These are phyloP conservation scores for Ptychoptera albimana DNA, from an alignment of 2,888 invertebrate species.

Conservation along the genomic window DNA sequence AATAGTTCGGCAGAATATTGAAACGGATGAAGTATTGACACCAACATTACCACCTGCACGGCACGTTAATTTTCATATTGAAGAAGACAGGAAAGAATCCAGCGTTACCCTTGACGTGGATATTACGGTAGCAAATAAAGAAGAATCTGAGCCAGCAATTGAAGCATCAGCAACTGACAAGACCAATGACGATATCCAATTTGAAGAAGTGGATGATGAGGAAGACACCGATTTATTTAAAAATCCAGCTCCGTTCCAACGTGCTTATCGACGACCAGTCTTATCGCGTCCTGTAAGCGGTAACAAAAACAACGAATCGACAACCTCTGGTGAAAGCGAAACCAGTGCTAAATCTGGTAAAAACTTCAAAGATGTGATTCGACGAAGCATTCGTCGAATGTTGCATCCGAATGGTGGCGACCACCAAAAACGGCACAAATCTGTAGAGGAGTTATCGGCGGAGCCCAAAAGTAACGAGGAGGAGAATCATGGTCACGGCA, in stretches of 20 bases:
- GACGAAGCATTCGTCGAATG: too few species aligned
- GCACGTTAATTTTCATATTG: conserved; percentile 1
- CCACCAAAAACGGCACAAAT: too few species aligned
- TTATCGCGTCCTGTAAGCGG: too few species aligned
- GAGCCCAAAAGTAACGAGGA: too few species aligned
- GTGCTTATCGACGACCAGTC: conserved; percentile 20
- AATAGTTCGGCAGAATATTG: not conserved
- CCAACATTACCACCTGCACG: not conserved
- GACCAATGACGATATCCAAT: conserved; percentile 1
- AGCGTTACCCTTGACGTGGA: conserved; percentile 5
- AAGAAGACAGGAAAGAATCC: not conserved
- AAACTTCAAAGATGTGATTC: too few species aligned
- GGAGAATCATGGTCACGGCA: too few species aligned
- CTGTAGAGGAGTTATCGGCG: too few species aligned
- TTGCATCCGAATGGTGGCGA: too few species aligned
- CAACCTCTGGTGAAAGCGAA: too few species aligned
- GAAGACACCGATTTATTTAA: conserved; percentile 18
- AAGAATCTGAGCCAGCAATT: conserved; percentile 9
- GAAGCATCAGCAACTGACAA: not conserved
- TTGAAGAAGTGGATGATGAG: conserved; percentile 10
- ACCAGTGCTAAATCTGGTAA: too few species aligned
- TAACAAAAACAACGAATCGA: too few species aligned
- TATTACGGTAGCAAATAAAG: not conserved
- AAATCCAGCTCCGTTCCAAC: conserved; percentile 24
- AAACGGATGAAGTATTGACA: not conserved